phyloP scores from a whole-genome alignment of 2,888 invertebrate species.

The Mythimna lalbum region DNA sequence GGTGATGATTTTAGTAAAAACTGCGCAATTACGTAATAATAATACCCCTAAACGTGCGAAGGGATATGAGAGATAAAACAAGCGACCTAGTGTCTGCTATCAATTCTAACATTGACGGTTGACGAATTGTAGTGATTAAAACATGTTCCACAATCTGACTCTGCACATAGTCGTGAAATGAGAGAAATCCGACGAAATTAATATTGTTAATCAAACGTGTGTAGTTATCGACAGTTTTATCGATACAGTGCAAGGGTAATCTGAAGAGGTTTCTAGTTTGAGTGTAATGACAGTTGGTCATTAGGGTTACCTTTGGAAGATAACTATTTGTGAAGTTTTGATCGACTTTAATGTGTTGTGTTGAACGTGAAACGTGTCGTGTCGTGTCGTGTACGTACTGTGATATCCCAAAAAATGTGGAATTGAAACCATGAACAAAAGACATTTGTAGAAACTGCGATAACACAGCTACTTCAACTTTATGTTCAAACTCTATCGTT shows the following conservation, averaged over 20 bases:
- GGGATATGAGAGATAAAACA: not conserved
- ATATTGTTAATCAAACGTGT: conserved; percentile 25
- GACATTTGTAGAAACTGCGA: not conserved
- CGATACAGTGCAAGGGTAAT: conserved; percentile 9
- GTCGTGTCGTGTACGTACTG: not conserved
- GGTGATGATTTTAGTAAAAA: too few relatives aligned
- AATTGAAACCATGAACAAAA: not conserved
- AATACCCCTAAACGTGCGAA: too few relatives aligned
- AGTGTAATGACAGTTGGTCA: not conserved
- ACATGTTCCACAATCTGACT: not conserved
- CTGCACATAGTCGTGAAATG: not conserved
- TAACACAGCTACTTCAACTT: not conserved
- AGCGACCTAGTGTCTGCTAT: too few relatives aligned
- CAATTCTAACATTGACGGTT: not conserved
- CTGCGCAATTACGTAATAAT: too few relatives aligned
- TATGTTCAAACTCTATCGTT: not conserved
- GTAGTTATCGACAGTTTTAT: conserved; percentile 29
- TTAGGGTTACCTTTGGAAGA: not conserved
- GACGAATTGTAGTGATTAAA: not conserved
- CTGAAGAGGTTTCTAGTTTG: conserved; percentile 7
- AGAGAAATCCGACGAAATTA: conserved; percentile 5
- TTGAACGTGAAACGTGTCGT: not conserved
- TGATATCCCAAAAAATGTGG: not conserved
- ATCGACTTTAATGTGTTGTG: not conserved
- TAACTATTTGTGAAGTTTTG: not conserved